Conservation (phyloP, 2,888 invertebrate genomes). For the Hedya salicella region DNA sequence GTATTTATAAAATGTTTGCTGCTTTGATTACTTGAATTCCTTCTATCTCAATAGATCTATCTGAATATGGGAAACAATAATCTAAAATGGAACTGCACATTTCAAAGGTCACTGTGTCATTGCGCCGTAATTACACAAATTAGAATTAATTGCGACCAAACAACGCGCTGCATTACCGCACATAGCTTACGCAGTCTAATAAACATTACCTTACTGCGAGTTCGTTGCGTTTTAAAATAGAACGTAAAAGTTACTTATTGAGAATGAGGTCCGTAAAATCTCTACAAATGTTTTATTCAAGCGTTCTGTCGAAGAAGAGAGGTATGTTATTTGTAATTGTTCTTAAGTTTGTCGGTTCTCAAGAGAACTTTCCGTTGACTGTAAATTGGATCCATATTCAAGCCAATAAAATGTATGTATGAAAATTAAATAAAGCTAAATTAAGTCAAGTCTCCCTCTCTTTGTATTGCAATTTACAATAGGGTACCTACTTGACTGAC, state of each 20-base stretch:
- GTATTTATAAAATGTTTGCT: too few relatives aligned
- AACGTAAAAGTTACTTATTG: neutral
- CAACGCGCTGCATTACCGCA: slow-evolving; percentile 1
- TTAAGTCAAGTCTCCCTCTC: too few relatives aligned
- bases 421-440: too few relatives aligned
- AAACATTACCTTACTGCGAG: neutral
- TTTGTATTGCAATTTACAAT: too few relatives aligned
- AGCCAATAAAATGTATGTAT: too few relatives aligned
- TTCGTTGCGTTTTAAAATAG: neutral
- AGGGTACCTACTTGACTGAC: too few relatives aligned
- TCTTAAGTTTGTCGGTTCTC: neutral
- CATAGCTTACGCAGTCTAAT: slow-evolving; percentile 8
- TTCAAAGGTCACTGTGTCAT: slow-evolving; percentile 1
- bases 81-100: neutral
- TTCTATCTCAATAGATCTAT: neutral
- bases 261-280: slow-evolving; percentile 28
- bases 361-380: neutral
- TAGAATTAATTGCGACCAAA: slow-evolving; percentile 31
- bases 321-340: neutral
- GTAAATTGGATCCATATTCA: neutral
- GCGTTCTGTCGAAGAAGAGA: slow-evolving; percentile 9
- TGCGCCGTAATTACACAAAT: slow-evolving; percentile 11
- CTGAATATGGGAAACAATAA: too few relatives aligned
- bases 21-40: neutral
- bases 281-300: slow-evolving; percentile 32